These are phyloP conservation scores for Romanogobio albipinnatus DNA, from an alignment of 2,113 vertebrate genomes.

Conservation along the genomic window DNA sequence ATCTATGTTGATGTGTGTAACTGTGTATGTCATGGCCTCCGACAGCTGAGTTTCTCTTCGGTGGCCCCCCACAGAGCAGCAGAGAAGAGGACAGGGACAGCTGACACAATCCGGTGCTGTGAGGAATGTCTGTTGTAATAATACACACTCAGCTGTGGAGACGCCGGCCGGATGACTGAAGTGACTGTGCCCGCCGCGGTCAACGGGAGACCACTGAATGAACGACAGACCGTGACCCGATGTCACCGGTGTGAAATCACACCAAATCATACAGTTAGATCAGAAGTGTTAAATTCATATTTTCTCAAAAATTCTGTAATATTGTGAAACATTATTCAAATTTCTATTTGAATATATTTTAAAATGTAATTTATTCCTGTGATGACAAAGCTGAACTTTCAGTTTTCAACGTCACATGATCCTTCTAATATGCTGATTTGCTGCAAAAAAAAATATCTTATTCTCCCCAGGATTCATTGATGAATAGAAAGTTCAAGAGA, in stretches of 20 bases:
- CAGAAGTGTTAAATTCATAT: no score
- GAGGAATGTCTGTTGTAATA: slow-evolving; percentile 70
- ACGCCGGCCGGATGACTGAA: slow-evolving; percentile 36
- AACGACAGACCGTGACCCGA: neutral
- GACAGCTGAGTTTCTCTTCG: slow-evolving; percentile 57
- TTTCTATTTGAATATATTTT: neutral
- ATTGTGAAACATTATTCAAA: neutral
- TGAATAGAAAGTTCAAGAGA: no score
- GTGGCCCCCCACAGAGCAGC: slow-evolving; percentile 57
- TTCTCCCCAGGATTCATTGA: no score
- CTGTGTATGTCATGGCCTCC: slow-evolving; percentile 33
- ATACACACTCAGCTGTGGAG: slow-evolving; percentile 55
- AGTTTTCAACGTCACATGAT: neutral
- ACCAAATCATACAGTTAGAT: neutral
- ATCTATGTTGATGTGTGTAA: slow-evolving; percentile 38
- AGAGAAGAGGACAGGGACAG: slow-evolving; percentile 44
- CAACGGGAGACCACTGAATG: neutral
- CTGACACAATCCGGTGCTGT: slow-evolving; percentile 71
- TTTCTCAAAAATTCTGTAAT: neutral
- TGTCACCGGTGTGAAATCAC: slow-evolving; percentile 13
- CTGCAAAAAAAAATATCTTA: no score
- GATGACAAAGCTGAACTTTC: neutral
- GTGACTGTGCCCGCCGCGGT: neutral
- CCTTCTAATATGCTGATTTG: neutral
- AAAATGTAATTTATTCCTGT: neutral